Base-by-base conservation (phyloP, 2,113 vertebrate species). In the Bagarius yarrelli region DNA sequence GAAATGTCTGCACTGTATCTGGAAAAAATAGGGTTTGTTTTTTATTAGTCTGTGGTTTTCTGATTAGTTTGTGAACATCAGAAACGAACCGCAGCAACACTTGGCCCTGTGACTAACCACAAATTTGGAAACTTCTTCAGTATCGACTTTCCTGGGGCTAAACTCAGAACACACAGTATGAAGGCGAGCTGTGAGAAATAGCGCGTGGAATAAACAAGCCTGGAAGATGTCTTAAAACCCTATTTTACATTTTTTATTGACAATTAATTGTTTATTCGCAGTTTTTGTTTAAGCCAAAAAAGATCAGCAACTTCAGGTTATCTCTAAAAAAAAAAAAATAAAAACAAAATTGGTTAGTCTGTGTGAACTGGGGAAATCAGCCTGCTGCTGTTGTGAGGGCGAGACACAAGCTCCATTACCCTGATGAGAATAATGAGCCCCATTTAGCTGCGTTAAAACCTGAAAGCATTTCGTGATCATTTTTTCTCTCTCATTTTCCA, bases 181-280 rank as follows among this genome's bases (percentile, higher is more conserved):
- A 69, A 47, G 52, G 6, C n/a, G 27, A 40, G 53, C 78, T 79
- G 32, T 60, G 36, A 44, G 61, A 79, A 70, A 59, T 27, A 18
- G 47, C 34, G 32, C 44, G 78, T 32, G 66, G 71, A 60, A 13
- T 76, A 61, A 70, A 60, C 30, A 47, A 59, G 55, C 8, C 19
- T 36, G 67, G 21, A 78, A 13, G 53, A 70, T 69, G n/a, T n/a
- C n/a, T n/a, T n/a, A 9, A 47, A 47, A 47, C 9, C 44, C 44
- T 8, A 6, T 11, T 8, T 6, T 47, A 11, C 44, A 47, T 11
- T 4, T 47, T 3, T 47, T 47, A n/a, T 47, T 47, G 1, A 47
- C 11, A 47, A 47, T 6, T 47, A 47, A 8, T 47, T 47, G 44
- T 47, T 47, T 47, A 47, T 47, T 47, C 1, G 11, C 44, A 6